These are phyloP conservation scores for Cheilosia variabilis DNA, from an alignment of 2,888 invertebrate genomes.

Conservation along the genomic window DNA sequence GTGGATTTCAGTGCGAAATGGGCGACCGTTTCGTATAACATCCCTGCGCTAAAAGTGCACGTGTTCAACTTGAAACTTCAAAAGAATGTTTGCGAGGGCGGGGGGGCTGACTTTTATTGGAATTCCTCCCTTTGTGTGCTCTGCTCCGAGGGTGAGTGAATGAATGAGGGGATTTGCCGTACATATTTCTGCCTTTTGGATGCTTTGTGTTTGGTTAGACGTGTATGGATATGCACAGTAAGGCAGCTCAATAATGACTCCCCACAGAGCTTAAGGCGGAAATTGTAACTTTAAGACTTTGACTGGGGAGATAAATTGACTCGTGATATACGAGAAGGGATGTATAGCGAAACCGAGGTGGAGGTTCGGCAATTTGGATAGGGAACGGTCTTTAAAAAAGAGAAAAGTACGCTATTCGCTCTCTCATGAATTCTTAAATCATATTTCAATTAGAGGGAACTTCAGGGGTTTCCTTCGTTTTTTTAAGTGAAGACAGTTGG, in stretches of 20 bases:
- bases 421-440: too few species aligned
- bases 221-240: background rate
- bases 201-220: conserved; percentile 43
- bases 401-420: too few species aligned
- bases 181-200: conserved; percentile 40
- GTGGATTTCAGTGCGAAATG: conserved; percentile 13
- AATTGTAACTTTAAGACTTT: conserved; percentile 48
- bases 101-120: conserved; percentile 70
- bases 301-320: conserved; percentile 5
- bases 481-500: too few species aligned
- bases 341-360: background rate
- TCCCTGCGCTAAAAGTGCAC: conserved; percentile 80
- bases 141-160: conserved; percentile 24
- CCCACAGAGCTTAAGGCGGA: conserved; percentile 40
- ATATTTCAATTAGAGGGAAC: too few species aligned
- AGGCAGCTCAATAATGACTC: conserved; percentile 39
- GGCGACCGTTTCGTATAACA: conserved; percentile 59
- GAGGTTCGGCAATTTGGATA: too few species aligned
- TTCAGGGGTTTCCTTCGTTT: too few species aligned
- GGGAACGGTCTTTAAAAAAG: too few species aligned
- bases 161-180: conserved; percentile 52
- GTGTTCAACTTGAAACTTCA: conserved; percentile 81
- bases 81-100: conserved; percentile 75
- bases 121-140: conserved; percentile 60
- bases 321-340: background rate